Percentiles rank a stretch among this genome's conserved stretches.
phyloP scores from a whole-genome alignment of 1,140 invertebrate genomes.

The Bombus breviceps region DNA sequence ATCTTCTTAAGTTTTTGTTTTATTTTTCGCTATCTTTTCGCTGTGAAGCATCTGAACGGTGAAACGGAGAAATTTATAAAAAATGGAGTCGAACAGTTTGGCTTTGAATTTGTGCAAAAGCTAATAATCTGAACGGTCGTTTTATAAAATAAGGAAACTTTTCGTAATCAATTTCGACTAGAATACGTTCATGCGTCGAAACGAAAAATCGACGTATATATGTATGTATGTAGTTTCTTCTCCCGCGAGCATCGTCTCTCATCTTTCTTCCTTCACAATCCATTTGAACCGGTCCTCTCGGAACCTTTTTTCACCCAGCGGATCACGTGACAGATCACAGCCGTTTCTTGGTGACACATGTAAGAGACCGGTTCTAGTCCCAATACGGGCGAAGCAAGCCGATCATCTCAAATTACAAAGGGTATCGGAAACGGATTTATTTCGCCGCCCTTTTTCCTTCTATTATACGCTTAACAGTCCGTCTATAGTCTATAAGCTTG shows the following conservation, averaged over 20 bases:
- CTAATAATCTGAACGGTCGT: too few species aligned
- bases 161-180: background rate
- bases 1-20: background rate
- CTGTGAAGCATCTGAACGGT: background rate
- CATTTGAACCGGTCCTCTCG: slow-evolving; percentile 60
- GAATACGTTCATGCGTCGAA: slow-evolving; percentile 8
- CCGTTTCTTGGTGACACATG: slow-evolving; percentile 62
- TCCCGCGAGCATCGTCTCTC: slow-evolving; percentile 43
- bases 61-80: background rate
- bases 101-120: too few species aligned
- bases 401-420: slow-evolving; percentile 79
- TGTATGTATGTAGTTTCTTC: background rate
- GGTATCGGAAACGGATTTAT: slow-evolving; percentile 78
- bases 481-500: slow-evolving; percentile 42
- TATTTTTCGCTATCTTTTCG: background rate
- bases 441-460: slow-evolving; percentile 66
- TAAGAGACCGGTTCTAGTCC: slow-evolving; percentile 53
- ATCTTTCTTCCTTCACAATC: slow-evolving; percentile 55
- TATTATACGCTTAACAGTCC: slow-evolving; percentile 66
- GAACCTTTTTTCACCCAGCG: slow-evolving; percentile 58
- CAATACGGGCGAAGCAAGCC: slow-evolving; percentile 67
- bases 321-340: slow-evolving; percentile 66
- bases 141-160: background rate
- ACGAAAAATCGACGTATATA: background rate
- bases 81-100: too few species aligned